These are phyloP conservation scores for Myripristis murdjan DNA, from an alignment of 2,797 vertebrate genomes.

Conservation along the genomic window DNA sequence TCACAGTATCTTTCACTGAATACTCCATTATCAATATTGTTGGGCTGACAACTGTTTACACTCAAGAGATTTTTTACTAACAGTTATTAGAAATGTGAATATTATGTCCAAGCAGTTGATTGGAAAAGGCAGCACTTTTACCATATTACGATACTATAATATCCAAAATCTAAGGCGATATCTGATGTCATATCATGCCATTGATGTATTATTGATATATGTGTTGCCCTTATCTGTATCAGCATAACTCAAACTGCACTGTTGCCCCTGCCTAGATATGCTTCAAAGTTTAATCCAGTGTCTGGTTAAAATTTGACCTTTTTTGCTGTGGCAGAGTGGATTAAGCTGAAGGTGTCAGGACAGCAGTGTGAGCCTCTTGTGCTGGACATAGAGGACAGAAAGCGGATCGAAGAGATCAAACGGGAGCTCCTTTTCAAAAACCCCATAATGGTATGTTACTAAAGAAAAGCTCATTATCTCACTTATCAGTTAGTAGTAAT, in stretches of 20 bases:
- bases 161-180: no score
- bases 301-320: neutral
- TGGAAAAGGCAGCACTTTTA: no score
- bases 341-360: slow-evolving; percentile 85
- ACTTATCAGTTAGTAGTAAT: neutral
- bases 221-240: no score
- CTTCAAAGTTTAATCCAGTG: neutral
- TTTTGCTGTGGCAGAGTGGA: slow-evolving; percentile 83
- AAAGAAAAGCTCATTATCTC: neutral
- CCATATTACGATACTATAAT: no score
- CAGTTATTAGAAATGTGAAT: no score
- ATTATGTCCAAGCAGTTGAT: no score
- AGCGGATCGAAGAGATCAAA: slow-evolving; percentile 90
- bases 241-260: neutral
- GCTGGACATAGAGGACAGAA: slow-evolving; percentile 85
- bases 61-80: no score
- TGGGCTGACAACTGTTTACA: no score
- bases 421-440: slow-evolving; percentile 83
- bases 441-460: slow-evolving; percentile 56
- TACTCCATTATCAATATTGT: no score
- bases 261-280: neutral
- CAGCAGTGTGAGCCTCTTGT: slow-evolving; percentile 78
- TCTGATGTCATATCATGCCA: no score
- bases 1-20: no score
- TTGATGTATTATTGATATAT: no score